A percentile compares a stretch with the other conserved stretches of the same genome.
These are phyloP conservation scores for Ceryle rudis DNA, from an alignment of 2,797 vertebrate genomes.

Conservation along the genomic window DNA sequence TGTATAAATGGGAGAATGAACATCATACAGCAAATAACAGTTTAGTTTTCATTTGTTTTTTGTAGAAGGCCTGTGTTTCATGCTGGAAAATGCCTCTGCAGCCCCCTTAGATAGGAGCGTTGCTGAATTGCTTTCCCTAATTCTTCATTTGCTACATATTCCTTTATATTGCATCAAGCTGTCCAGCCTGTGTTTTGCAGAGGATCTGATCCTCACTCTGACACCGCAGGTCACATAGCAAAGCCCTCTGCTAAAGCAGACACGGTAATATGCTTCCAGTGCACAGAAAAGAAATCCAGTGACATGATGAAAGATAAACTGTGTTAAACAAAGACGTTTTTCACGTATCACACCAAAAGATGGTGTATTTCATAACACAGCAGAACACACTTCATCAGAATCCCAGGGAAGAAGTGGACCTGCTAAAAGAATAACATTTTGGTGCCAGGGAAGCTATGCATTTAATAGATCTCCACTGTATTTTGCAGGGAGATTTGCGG, in stretches of 20 bases:
- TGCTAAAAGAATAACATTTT: slow-evolving; percentile 65
- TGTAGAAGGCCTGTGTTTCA: background rate
- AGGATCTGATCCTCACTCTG: slow-evolving; percentile 41
- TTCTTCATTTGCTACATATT: background rate
- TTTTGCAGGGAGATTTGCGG: slow-evolving; percentile 63
- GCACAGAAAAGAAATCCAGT: slow-evolving; percentile 70
- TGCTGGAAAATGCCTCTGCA: background rate
- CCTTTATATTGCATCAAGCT: background rate
- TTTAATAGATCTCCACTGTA: slow-evolving; percentile 70
- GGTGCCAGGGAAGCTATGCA: slow-evolving; percentile 60
- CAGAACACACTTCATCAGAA: slow-evolving; percentile 57
- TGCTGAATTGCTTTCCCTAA: background rate
- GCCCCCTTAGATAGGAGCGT: background rate
- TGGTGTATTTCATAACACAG: slow-evolving; percentile 56
- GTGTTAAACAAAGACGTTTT: slow-evolving; percentile 71
- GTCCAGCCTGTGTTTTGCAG: background rate
- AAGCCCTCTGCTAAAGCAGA: slow-evolving; percentile 31
- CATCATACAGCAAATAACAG: background rate
- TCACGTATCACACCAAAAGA: slow-evolving; percentile 40
- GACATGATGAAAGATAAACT: slow-evolving; percentile 65
- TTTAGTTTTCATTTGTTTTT: background rate
- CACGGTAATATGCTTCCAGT: slow-evolving; percentile 38
- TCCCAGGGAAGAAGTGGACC: slow-evolving; percentile 53
- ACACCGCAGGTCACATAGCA: background rate
- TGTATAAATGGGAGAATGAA: background rate